Percentiles rank a stretch among this genome's conserved stretches.
These are phyloP conservation scores for Poeciliopsis turrubarensis DNA, from an alignment of 2,113 vertebrate genomes.

Conservation along the genomic window DNA sequence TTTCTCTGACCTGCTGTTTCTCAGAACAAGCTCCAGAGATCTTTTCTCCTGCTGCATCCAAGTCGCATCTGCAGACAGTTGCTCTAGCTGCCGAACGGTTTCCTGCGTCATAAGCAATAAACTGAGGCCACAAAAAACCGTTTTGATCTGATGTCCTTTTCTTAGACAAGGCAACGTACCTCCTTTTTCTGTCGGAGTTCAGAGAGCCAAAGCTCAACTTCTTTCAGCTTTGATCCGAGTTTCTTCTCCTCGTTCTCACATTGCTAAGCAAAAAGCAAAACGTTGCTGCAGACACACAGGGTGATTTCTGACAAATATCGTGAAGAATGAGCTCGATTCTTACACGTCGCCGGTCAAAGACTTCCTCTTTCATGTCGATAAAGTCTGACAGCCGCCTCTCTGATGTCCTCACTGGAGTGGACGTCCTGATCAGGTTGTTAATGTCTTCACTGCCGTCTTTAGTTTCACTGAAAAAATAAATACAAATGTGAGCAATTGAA, in stretches of 20 bases:
- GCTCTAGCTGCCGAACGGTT: constrained; percentile 38
- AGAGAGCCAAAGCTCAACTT: constrained; percentile 60
- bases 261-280: constrained; percentile 34
- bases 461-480: constrained; percentile 18
- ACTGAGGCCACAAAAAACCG: not conserved
- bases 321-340: not conserved
- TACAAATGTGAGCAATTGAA: constrained; percentile 22
- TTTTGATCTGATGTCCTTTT: not conserved
- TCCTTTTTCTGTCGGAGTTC: constrained; percentile 60
- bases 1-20: constrained; percentile 46
- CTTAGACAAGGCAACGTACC: constrained; percentile 45
- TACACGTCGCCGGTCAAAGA: constrained; percentile 56
- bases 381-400: constrained; percentile 37
- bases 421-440: constrained; percentile 8
- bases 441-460: constrained; percentile 51
- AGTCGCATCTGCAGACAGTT: constrained; percentile 27
- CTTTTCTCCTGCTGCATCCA: constrained; percentile 55
- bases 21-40: constrained; percentile 38
- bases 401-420: constrained; percentile 20
- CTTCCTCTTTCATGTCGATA: constrained; percentile 36
- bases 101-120: constrained; percentile 54
- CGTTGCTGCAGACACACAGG: not conserved
- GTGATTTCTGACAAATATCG: not conserved
- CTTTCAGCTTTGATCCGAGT: constrained; percentile 53
- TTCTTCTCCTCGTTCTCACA: constrained; percentile 63